Conservation (phyloP, 1,140 invertebrate species). For the Drosophila mojavensis region DNA sequence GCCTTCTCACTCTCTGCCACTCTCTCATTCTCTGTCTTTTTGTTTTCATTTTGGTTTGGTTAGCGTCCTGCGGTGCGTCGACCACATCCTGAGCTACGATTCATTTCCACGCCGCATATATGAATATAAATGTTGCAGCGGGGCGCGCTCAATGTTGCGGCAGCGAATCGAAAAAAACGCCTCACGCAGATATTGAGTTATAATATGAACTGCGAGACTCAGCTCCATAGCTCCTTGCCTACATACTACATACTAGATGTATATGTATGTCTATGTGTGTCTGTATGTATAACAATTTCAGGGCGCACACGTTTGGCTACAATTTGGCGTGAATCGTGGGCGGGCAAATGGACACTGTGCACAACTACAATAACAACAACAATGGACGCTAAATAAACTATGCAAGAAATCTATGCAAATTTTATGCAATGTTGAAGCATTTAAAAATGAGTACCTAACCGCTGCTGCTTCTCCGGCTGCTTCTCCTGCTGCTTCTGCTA, state of each 20-base stretch:
- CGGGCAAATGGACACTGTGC: constrained; percentile 61
- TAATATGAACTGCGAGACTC: constrained; percentile 56
- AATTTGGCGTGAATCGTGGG: constrained; percentile 18
- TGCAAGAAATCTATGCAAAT: constrained; percentile 77
- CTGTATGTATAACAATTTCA: not conserved
- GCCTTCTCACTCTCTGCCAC: not conserved
- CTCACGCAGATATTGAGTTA: constrained; percentile 75
- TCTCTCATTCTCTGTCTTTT: not conserved
- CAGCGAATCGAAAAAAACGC: constrained; percentile 56
- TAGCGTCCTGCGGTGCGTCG: constrained; percentile 66
- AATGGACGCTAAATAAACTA: constrained; percentile 74
- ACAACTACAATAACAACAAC: constrained; percentile 47
- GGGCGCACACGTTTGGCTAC: constrained; percentile 35
- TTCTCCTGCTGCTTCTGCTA: constrained; percentile 9
- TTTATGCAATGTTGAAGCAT: constrained; percentile 80
- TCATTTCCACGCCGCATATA: constrained; percentile 78
- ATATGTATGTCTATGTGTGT: not conserved
- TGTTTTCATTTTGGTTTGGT: constrained; percentile 8
- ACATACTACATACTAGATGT: not conserved
- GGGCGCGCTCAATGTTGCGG: constrained; percentile 24
- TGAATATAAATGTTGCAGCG: constrained; percentile 75
- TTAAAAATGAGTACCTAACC: constrained; percentile 70
- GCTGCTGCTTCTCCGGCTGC: constrained; percentile 1
- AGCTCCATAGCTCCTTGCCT: not conserved
- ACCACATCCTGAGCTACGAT: constrained; percentile 53